phyloP scores from a whole-genome alignment of 2,113 vertebrate species.

The Rhabdornis inornatus region DNA sequence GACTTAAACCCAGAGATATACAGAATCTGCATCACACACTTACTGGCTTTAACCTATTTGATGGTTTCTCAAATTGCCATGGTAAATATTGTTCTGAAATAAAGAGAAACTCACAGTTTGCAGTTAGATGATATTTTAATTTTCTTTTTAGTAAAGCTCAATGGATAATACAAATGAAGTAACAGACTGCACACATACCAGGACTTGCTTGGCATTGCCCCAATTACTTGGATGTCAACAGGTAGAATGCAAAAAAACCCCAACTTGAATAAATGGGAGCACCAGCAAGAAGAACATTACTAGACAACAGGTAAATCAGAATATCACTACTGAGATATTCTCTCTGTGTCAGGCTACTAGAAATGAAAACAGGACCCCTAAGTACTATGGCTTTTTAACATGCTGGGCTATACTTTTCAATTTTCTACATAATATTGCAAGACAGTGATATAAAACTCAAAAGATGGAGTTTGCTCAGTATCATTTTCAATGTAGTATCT shows the following conservation, averaged over 20 bases:
- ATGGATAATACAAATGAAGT: background rate
- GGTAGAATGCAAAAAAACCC: background rate
- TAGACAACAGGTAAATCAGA: background rate
- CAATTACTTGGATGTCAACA: slow-evolving; percentile 11
- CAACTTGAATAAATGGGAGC: background rate
- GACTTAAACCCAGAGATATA: background rate
- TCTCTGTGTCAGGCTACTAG: background rate
- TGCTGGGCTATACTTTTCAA: background rate
- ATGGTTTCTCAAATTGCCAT: background rate
- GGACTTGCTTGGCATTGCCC: background rate
- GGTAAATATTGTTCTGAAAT: background rate
- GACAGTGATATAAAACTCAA: background rate
- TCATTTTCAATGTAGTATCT: background rate
- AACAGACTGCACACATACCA: background rate
- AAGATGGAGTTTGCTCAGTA: background rate
- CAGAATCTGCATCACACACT: background rate
- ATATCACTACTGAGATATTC: background rate
- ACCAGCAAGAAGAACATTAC: background rate
- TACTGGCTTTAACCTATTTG: background rate
- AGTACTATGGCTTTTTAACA: background rate
- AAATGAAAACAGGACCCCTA: background rate
- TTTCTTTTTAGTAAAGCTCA: background rate
- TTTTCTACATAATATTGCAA: background rate
- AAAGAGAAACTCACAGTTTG: background rate
- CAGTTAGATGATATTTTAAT: background rate